Conservation (phyloP, 1,140 invertebrate genomes). For the Drosophila nigromelanica region DNA sequence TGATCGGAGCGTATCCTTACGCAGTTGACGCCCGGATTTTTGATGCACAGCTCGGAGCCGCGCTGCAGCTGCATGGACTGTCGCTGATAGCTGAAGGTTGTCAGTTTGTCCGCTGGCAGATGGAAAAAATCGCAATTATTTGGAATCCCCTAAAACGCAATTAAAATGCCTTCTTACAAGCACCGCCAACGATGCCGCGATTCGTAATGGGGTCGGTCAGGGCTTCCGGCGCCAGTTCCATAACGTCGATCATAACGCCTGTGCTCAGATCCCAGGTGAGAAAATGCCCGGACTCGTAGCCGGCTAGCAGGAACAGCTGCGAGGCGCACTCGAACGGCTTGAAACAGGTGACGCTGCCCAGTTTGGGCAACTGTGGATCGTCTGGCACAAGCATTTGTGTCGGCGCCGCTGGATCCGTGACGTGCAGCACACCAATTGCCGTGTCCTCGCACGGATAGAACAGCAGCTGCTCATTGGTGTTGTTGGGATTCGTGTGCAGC, state of each 20-base stretch:
- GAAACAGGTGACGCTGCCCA: slow-evolving; percentile 87
- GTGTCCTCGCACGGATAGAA: slow-evolving; percentile 87
- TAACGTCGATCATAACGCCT: slow-evolving; percentile 85
- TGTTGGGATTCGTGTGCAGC: slow-evolving; percentile 84
- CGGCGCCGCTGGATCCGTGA: slow-evolving; percentile 85
- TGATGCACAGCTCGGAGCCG: slow-evolving; percentile 86
- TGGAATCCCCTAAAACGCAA: neutral
- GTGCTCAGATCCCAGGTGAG: slow-evolving; percentile 88
- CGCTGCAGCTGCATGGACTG: slow-evolving; percentile 86
- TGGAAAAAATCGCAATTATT: neutral
- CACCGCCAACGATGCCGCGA: slow-evolving; percentile 87
- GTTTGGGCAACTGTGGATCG: slow-evolving; percentile 84
- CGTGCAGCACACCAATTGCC: slow-evolving; percentile 86
- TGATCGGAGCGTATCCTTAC: too few species aligned
- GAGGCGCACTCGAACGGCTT: slow-evolving; percentile 86
- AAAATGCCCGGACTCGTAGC: slow-evolving; percentile 88
- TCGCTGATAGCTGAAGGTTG: slow-evolving; percentile 78
- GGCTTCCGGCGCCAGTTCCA: slow-evolving; percentile 87
- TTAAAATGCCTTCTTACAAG: slow-evolving; percentile 76
- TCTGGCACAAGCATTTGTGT: slow-evolving; percentile 83
- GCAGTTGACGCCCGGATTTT: slow-evolving; percentile 89
- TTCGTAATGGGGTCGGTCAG: slow-evolving; percentile 87
- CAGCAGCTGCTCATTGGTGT: slow-evolving; percentile 86
- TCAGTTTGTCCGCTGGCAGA: slow-evolving; percentile 80
- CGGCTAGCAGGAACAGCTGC: slow-evolving; percentile 85